Evolutionary conservation across 2,113 vertebrate genomes (phyloP), one percentile per base, ranked within the genome.

Genomic region (Cacatua alba): DNA sequence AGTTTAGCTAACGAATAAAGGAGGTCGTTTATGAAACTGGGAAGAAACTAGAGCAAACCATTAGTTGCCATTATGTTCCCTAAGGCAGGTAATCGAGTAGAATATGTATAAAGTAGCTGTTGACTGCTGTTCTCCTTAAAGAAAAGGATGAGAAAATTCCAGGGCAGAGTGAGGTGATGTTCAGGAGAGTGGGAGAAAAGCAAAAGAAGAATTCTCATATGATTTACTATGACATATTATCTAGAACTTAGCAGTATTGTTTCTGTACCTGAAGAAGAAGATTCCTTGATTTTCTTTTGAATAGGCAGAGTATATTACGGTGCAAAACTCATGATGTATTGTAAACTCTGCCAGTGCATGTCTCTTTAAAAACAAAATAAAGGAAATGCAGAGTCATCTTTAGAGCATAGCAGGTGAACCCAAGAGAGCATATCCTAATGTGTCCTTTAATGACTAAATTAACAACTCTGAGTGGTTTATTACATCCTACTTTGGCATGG

Each of bases 401-500:
- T 79, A 63, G 33, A 90, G 18, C 24, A 17, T 5, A 31, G 25
- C 19, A 68, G 52, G 12, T 63, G 48, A 75, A 43, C 13, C 29
- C 26, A 51, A 15, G 52, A 37, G 48, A 17, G 63, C 8, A 0
- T 48, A 18, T 51, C 21, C 17, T 55, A 10, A 24, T 52, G 33
- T 72, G 86, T 57, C 64, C 51, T 67, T 71, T 59, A 65, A 20
- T 85, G 33, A 69, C 57, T 76, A 13, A 37, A 57, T 68, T 37
- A 41, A 59, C 43, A 71, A 1, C 37, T 89, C 49, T 3, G 4
- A 37, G 35, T 24, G 10, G 4, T 52, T 93, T 65, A 29, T 87
- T 41, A 6, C 24, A 13, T 63, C 29, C 2, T 11, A 2, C 28
- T 75, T 25, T 4, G 6, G 60, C 37, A 23, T 2, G 0, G 10